Base-by-base conservation (phyloP, 2,888 invertebrate genomes). In the Heliconius erato region DNA sequence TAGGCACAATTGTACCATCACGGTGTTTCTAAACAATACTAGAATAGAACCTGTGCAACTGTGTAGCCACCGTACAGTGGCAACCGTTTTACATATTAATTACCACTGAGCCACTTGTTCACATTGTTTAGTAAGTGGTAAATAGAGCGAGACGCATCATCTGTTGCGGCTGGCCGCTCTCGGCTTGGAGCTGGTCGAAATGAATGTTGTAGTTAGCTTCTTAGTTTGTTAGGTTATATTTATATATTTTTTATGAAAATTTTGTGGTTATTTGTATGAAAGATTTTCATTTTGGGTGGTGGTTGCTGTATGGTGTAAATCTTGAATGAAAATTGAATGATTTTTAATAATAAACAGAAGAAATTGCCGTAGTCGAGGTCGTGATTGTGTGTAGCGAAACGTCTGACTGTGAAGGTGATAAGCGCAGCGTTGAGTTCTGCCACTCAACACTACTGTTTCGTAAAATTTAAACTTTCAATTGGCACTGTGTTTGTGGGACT, bases 91-190 rank as follows among this genome's bases (percentile, higher is more conserved):
- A 40, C 78, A 76, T 81, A 76, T 67, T 84, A 82, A 84, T 84
- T 80, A 78, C 74, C 68, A 49, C 79, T 69, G 83, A 71, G 78
- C 83, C 79, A 83, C 83, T 84, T 81, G 83, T 81, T 74, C 81
- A 82, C 79, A 82, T 82, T 82, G 82, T 85, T 83, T 84, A 86
- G 88, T 83, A 88, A 86, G 86, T 86, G 81, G 88, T 89, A 92
- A 93, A 90, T 93, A 92, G 93, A 92, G 91, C 93, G 90, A n/a
- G 88, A 87, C 92, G 89, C 90, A 90, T 90, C 91, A 90, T 90
- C 91, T 80, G 89, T 85, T 83, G 84, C 88, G 88, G 83, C 84
- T 85, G 85, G 88, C 85, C 87, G 86, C 76, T 59, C 59, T 76
- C 35, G n/a, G 65, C 54, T 74, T 35, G 19, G 59, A 19, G 79